A percentile compares a stretch with the other conserved stretches of the same genome.
Evolutionary conservation across 2,113 vertebrate species (phyloP).

Genomic region (Motacilla alba): DNA sequence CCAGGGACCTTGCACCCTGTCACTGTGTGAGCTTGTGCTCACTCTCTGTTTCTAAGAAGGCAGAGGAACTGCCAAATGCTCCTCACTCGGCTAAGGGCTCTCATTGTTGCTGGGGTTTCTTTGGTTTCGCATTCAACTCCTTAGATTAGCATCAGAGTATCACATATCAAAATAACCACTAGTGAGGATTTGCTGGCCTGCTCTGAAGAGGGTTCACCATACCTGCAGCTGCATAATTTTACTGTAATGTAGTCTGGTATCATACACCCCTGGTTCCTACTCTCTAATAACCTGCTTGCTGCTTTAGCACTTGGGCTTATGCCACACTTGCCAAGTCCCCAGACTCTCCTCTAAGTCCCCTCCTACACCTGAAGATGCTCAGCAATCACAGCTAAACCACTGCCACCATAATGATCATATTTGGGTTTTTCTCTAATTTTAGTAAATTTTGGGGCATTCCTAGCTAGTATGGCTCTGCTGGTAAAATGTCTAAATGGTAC

Average conservation of each 20-base stretch:
- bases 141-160: slow-evolving; percentile 38
- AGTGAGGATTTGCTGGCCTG: slow-evolving; percentile 5
- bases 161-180: slow-evolving; percentile 55
- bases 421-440: rapidly evolving
- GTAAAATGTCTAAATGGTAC: background rate
- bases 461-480: background rate
- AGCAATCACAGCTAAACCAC: background rate
- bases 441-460: background rate
- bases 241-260: background rate
- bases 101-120: background rate
- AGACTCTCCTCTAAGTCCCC: background rate
- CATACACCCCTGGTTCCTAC: background rate
- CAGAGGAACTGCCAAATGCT: background rate
- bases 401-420: background rate
- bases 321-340: background rate
- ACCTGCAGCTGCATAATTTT: background rate
- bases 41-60: background rate
- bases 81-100: background rate
- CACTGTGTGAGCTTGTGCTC: background rate
- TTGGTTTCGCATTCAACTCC: background rate
- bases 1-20: rapidly evolving
- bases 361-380: background rate
- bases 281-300: background rate
- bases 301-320: background rate
- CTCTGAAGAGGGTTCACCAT: slow-evolving; percentile 13